Evolutionary conservation across 2,888 invertebrate genomes (phyloP), one percentile per base, ranked within the genome.

Genomic region (Pycnomerus fuliginosus): DNA sequence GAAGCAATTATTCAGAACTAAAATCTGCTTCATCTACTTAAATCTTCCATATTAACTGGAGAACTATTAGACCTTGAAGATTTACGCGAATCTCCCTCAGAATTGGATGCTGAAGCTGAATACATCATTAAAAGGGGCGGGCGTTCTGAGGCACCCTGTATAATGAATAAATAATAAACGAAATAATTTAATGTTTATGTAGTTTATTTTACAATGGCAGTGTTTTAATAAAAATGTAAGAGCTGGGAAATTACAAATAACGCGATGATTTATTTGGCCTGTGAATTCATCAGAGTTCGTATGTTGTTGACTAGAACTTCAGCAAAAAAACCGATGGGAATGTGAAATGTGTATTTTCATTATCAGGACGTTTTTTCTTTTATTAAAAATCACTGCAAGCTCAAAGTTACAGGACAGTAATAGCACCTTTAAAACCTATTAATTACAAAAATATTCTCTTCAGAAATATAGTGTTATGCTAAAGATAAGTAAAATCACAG

Each of bases 201-300:
- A 51, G 38, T 66, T 65, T 67, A 67, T 65, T 66, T 68, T 67
- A 69, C 64, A 68, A 62, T 70, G 70, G 69, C 70, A 70, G 70
- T 70, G 70, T 64, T 67, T 61, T 50, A 55, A 55, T 48, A 44
- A 45, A 24, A 53, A 53, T 30, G 13, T 32, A 28, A 49, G 42
- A 53, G 43, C 37, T 31, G 24, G 15, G 46, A 44, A 12, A 47
- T 36, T 47, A 45, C 28, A 33, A 48, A 27, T 50, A n/a, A n/a
- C n/a, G 49, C 48, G 50, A 48, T 48, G 48, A 53, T 49, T 38
- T n/a, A n/a, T n/a, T n/a, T n/a, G n/a, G n/a, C n/a, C n/a, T n/a
- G n/a, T n/a, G n/a, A n/a, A n/a, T n/a, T n/a, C n/a, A n/a, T n/a
- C n/a, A n/a, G n/a, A n/a, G n/a, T n/a, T n/a, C n/a, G n/a, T n/a